Conservation (phyloP, 2,797 vertebrate genomes). For the Synaphobranchus kaupii region DNA sequence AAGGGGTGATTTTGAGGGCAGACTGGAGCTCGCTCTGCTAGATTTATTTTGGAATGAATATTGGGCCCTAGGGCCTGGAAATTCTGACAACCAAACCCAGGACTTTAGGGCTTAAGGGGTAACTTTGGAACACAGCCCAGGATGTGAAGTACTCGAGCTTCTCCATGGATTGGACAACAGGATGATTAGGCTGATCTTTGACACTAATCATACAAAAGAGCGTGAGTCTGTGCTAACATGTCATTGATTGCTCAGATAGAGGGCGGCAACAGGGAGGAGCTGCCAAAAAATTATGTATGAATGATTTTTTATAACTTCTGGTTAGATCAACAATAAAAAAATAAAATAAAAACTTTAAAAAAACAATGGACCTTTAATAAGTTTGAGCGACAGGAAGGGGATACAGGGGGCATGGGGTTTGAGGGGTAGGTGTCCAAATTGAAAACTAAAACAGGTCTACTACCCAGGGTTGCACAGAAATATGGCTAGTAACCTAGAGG, state of each 20-base stretch:
- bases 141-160: not conserved
- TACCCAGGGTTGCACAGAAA: not conserved
- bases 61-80: not conserved
- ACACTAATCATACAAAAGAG: constrained; percentile 7
- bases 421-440: not conserved
- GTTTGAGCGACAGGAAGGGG: not conserved
- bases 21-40: not conserved
- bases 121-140: not conserved
- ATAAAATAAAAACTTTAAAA: not conserved
- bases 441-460: not conserved
- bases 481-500: not conserved
- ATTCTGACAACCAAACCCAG: not conserved
- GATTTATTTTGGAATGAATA: not conserved
- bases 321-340: not conserved
- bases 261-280: not conserved
- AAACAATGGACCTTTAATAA: not conserved
- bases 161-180: constrained; percentile 23
- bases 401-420: not conserved
- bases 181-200: constrained; percentile 32
- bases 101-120: not conserved
- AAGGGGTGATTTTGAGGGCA: not conserved
- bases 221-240: not conserved
- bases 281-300: not conserved
- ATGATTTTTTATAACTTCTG: not conserved
- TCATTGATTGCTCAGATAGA: not conserved